These are phyloP conservation scores for Pocillopora verrucosa DNA, from an alignment of 64 coral and sea anemone species.

Conservation along the genomic window DNA sequence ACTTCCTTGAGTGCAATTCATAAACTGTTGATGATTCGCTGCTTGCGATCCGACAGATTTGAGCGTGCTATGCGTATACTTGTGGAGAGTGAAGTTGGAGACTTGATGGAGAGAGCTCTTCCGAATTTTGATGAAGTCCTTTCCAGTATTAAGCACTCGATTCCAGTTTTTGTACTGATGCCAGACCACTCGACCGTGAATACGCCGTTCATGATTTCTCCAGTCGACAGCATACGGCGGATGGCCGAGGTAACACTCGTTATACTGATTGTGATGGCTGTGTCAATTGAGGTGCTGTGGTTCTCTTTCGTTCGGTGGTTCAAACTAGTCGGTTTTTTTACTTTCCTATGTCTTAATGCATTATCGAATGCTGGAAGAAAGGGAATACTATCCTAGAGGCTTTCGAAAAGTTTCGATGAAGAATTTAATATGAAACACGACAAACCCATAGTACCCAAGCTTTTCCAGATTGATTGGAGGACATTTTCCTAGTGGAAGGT, in stretches of 20 bases:
- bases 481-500: too few relatives aligned
- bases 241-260: conserved; percentile 65
- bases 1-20: conserved; percentile 23
- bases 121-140: conserved; percentile 59
- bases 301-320: background rate
- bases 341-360: background rate
- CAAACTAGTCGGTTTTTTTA: background rate
- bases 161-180: conserved; percentile 77
- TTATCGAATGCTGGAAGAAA: too few relatives aligned
- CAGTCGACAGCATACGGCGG: conserved; percentile 47
- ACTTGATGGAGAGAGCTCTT: conserved; percentile 56
- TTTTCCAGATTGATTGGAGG: too few relatives aligned
- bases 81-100: conserved; percentile 55
- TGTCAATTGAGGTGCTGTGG: too few relatives aligned
- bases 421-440: too few relatives aligned
- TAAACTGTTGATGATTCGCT: conserved; percentile 78
- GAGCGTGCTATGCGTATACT: conserved; percentile 54
- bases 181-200: conserved; percentile 50
- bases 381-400: too few relatives aligned
- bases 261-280: background rate
- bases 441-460: too few relatives aligned
- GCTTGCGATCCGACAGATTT: conserved; percentile 79
- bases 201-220: conserved; percentile 38
- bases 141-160: conserved; percentile 62
- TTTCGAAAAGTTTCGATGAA: too few relatives aligned